These are phyloP conservation scores for Zaprionus ornatus DNA, from an alignment of 1,140 invertebrate genomes.

Conservation along the genomic window DNA sequence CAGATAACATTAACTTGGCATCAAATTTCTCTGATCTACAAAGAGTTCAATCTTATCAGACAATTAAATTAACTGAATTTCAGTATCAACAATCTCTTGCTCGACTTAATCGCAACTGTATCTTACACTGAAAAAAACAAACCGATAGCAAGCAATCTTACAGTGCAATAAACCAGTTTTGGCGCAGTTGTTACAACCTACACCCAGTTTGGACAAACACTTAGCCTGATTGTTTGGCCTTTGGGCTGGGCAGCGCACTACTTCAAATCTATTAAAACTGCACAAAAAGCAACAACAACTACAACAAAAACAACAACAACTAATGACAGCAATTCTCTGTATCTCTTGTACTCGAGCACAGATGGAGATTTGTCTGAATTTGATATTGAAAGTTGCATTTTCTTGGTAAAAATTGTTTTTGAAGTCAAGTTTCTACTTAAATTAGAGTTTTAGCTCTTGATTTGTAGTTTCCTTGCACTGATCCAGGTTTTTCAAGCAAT, in stretches of 20 bases:
- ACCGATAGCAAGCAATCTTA: background rate
- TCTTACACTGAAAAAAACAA: background rate
- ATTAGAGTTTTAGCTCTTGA: background rate
- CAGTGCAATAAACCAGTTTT: conserved; percentile 52
- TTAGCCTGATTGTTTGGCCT: conserved; percentile 26
- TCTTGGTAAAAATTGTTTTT: background rate
- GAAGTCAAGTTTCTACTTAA: background rate
- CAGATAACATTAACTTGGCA: background rate
- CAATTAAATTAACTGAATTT: background rate
- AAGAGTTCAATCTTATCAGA: background rate
- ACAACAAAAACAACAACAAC: background rate
- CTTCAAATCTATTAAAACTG: conserved; percentile 17
- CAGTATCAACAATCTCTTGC: background rate
- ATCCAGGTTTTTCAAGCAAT: background rate
- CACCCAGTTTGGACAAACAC: conserved; percentile 37
- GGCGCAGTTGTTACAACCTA: conserved; percentile 30
- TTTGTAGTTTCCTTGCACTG: background rate
- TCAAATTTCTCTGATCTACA: conserved; percentile 1
- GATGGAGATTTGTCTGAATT: background rate
- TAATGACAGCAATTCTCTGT: background rate
- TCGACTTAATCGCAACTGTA: conserved; percentile 50
- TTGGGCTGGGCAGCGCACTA: conserved; percentile 15
- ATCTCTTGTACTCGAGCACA: background rate
- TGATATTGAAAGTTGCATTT: background rate
- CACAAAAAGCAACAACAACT: background rate